Conservation (phyloP, 2,888 invertebrate species). For the Luperina testacea region DNA sequence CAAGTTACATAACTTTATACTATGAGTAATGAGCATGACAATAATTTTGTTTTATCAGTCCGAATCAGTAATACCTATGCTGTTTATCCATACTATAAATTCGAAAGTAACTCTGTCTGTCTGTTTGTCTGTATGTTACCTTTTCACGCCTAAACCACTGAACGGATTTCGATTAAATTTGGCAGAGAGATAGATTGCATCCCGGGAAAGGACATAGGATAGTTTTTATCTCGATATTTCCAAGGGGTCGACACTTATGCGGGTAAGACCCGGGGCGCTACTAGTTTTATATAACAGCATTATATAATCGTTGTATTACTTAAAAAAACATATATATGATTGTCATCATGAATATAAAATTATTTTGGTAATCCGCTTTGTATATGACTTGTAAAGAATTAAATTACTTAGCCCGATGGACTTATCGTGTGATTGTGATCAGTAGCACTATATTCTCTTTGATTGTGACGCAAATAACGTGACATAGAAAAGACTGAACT, state of each 20-base stretch:
- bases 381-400: conserved; percentile 13
- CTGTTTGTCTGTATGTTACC: too few species aligned
- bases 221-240: too few species aligned
- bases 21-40: not conserved
- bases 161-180: too few species aligned
- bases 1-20: not conserved
- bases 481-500: not conserved
- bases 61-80: too few species aligned
- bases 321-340: conserved; percentile 13
- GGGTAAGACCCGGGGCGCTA: too few species aligned
- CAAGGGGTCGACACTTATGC: too few species aligned
- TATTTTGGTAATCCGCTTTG: not conserved
- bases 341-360: conserved; percentile 11
- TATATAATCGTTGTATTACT: not conserved
- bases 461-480: not conserved
- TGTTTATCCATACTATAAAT: too few species aligned
- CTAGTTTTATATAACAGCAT: too few species aligned
- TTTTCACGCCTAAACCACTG: too few species aligned
- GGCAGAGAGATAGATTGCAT: too few species aligned
- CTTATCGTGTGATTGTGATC: not conserved
- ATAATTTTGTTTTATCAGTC: not conserved
- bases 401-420: not conserved
- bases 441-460: not conserved
- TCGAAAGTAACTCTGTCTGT: too few species aligned
- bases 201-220: too few species aligned